phyloP scores from a whole-genome alignment of 1,140 invertebrate genomes.

The Bombus affinis region DNA sequence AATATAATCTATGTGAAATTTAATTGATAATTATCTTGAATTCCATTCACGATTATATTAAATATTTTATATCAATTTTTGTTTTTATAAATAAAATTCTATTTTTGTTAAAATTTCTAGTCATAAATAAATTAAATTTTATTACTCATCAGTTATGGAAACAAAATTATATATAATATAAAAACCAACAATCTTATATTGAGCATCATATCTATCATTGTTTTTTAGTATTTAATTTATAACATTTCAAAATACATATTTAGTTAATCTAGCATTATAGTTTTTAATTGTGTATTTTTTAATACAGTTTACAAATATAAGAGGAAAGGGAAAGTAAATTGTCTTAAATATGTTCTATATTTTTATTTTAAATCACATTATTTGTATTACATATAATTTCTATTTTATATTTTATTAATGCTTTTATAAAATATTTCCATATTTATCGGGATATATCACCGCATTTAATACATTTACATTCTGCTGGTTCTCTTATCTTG shows the following conservation, averaged over 20 bases:
- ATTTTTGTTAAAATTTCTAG: not conserved
- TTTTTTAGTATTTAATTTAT: not conserved
- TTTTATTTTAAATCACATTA: conserved; percentile 36
- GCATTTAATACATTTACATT: conserved; percentile 95
- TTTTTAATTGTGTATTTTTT: not conserved
- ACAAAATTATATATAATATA: not conserved
- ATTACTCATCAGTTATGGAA: not conserved
- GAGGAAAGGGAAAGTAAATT: conserved; percentile 3
- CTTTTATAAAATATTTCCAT: conserved; percentile 14
- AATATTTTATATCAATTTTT: not conserved
- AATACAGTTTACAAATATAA: not conserved
- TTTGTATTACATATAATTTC: conserved; percentile 36
- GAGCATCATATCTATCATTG: not conserved
- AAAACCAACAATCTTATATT: not conserved
- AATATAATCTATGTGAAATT: not conserved
- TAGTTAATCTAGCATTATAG: not conserved
- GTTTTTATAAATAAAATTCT: not conserved
- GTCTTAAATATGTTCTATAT: not conserved
- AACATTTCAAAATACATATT: not conserved
- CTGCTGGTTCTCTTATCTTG: conserved; percentile 91
- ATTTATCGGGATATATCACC: conserved; percentile 79
- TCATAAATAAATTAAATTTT: not conserved
- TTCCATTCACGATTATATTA: too few relatives aligned
- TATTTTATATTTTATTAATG: conserved; percentile 8
- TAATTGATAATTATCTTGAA: not conserved